phyloP scores from a whole-genome alignment of 2,888 invertebrate species.

The Tachina fera region DNA sequence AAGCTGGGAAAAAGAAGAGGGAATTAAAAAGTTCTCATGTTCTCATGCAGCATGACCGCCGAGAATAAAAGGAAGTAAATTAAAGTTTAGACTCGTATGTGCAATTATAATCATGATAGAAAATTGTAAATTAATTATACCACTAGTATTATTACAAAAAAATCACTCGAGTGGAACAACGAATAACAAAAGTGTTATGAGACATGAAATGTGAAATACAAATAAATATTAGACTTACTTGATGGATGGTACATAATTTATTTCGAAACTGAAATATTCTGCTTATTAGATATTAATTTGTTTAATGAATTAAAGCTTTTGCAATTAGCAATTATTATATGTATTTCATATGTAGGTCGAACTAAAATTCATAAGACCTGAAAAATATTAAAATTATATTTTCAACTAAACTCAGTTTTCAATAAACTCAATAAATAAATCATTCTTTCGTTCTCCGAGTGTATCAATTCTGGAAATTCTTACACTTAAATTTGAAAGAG shows the following conservation, averaged over 20 bases:
- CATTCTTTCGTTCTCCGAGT: background rate
- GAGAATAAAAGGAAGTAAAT: constrained; percentile 67
- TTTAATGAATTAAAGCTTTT: background rate
- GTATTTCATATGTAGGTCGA: constrained; percentile 1
- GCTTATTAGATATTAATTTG: background rate
- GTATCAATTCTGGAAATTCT: constrained; percentile 5
- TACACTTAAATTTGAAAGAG: constrained; percentile 9
- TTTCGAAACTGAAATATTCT: background rate
- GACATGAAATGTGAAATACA: constrained; percentile 26
- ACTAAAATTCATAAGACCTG: background rate
- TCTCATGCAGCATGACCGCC: constrained; percentile 41
- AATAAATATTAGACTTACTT: background rate
- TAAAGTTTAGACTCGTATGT: constrained; percentile 53
- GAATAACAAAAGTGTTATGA: constrained; percentile 57
- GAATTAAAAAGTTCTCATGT: constrained; percentile 59
- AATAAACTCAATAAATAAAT: background rate
- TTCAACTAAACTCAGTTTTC: no score
- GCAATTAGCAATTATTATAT: background rate
- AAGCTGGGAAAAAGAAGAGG: constrained; percentile 45
- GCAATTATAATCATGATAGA: constrained; percentile 52
- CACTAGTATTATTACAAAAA: constrained; percentile 43
- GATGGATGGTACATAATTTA: background rate
- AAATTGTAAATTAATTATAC: constrained; percentile 27
- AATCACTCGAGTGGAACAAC: constrained; percentile 60
- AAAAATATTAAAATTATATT: no score